Base-by-base conservation (phyloP, 2,797 vertebrate genomes). In the Paratrypauchen microcephalus region DNA sequence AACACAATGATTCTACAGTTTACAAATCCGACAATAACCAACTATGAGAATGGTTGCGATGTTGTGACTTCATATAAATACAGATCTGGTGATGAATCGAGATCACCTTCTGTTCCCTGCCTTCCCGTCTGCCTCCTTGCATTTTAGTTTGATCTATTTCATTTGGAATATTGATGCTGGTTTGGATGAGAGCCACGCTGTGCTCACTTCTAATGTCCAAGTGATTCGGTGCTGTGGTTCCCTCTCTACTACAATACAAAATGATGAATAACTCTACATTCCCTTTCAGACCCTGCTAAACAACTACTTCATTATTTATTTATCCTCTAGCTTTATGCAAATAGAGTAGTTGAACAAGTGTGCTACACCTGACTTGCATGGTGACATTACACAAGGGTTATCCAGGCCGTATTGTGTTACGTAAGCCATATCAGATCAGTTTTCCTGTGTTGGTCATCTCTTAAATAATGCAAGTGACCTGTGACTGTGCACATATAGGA, bases 171-270 rank as follows among this genome's bases (percentile, higher is more conserved):
- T 73, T 39, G 81, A 80, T 68, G 73, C 60, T 65, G 71, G 78
- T 48, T 45, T 79, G 73, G 76, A 76, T 77, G 68, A 23, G 56
- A 84, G 81, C 77, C 77, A 80, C 68, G 61, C 83, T 70, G 74
- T 74, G 66, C 74, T 84, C 77, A 45, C 41, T 88, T 87, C 65
- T 56, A 45, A 88, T 80, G 87, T 90, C 41, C 41, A 45, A 45
- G 41, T 45, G 12, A 15, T 45, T 13, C 41, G 89, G 75, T 72
- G 68, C 58, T 58, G 47, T 82, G 85, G 81, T 91, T 90, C 85
- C 76, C 81, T 84, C 88, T 71, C 87, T 74, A 70, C 21, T 24
- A 63, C 60, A 24, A 45, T 45, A 63, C 39, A 45, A 24, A 16
- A 13, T 63, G 60, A 45, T 45, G 13, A 63, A 86, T 83, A 79